Base-by-base conservation (phyloP, 2,797 vertebrate species). In the Margarornis squamiger region DNA sequence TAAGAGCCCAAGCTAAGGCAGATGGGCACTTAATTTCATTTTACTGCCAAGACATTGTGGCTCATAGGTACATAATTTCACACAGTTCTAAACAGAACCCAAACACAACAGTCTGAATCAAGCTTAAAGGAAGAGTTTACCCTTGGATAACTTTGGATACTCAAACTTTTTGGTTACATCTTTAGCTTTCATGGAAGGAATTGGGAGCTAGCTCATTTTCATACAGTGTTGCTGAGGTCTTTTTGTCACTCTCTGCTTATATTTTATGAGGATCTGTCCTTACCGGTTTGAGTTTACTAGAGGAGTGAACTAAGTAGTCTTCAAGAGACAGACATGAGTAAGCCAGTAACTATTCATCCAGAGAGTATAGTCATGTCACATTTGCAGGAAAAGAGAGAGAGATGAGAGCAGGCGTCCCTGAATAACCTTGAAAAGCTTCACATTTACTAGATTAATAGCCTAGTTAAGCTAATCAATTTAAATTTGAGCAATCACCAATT, bases 1-100 rank as follows among this genome's bases (percentile, higher is more conserved):
- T 83, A 91, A 74, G 54, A 83, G 38, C 34, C 43, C 58, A 72
- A 77, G 49, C 38, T 81, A 65, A 81, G 74, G 55, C 90, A 95
- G 92, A 95, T 95, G 92, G 88, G 72, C 51, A 7, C 77, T 66
- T 90, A 83, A 92, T 94, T 95, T 95, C 38, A 73, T 90, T 96
- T 88, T 81, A 62, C 39, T 93, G 79, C 79, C 88, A 90, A 90
- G 27, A 39, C 81, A 52, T 84, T 75, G 66, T 88, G 62, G 49
- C 88, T 95, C 23, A 38, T 83, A 90, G 57, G 46, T 83, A 81
- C 41, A 49, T 62, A 88, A 91, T 95, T 96, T 95, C 82, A 88
- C 83, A 95, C 24, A 92, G 51, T 88, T 81, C 57, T 93, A 66
- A 88, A 54, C 65, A 91, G 85, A 84, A 88, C 55, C 38, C 66